phyloP scores from a whole-genome alignment of 2,797 vertebrate species.

The Sternarchorhynchus goeldii region DNA sequence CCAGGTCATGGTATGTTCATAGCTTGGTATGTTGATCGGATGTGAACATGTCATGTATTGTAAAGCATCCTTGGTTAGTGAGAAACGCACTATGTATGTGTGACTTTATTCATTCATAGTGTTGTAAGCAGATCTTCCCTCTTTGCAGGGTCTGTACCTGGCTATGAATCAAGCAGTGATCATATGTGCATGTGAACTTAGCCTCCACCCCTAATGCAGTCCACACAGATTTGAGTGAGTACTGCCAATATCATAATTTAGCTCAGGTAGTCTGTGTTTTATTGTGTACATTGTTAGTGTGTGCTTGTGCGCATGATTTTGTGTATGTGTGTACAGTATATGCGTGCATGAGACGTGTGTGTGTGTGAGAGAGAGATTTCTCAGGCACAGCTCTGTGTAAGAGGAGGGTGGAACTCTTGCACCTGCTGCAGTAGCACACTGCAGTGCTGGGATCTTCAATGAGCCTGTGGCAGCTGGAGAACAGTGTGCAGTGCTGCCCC shows the following conservation, averaged over 20 bases:
- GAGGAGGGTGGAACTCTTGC: slow-evolving; percentile 24
- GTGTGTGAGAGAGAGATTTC: neutral
- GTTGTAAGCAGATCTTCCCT: neutral
- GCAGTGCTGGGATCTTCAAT: slow-evolving; percentile 41
- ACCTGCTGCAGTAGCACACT: slow-evolving; percentile 54
- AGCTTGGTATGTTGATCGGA: too few relatives aligned
- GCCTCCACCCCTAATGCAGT: neutral
- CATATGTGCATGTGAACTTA: neutral
- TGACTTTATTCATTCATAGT: neutral
- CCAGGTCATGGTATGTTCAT: slow-evolving; percentile 5
- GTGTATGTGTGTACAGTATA: slow-evolving; percentile 23
- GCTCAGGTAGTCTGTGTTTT: neutral
- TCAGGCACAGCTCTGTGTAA: neutral
- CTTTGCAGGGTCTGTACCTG: neutral
- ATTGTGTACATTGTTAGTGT: neutral
- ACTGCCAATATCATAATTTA: neutral
- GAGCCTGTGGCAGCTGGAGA: slow-evolving; percentile 15
- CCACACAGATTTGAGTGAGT: neutral
- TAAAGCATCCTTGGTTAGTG: too few relatives aligned
- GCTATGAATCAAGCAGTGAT: neutral
- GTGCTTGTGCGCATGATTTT: neutral
- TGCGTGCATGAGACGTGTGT: neutral
- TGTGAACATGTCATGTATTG: too few relatives aligned
- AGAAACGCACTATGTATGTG: neutral
- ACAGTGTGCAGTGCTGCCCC: slow-evolving; percentile 46